phyloP scores from a whole-genome alignment of 2,797 vertebrate species.

The Xenentodon cancila region DNA sequence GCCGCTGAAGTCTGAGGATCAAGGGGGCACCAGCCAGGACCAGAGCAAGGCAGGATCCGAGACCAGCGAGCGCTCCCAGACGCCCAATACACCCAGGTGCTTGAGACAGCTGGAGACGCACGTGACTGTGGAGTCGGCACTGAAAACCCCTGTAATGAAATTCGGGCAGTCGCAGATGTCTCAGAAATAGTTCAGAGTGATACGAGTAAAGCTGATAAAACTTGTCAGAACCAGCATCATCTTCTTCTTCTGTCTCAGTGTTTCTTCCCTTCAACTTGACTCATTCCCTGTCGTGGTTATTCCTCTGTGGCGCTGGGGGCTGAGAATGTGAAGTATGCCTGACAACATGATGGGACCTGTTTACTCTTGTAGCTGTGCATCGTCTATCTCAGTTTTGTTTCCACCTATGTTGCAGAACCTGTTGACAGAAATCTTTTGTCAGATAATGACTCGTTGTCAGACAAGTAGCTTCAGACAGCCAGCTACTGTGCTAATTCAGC shows the following conservation, averaged over 20 bases:
- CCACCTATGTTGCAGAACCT: too few relatives aligned
- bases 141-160: neutral
- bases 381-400: constrained; percentile 22
- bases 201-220: neutral
- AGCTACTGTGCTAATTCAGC: constrained; percentile 1
- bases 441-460: neutral
- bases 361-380: constrained; percentile 26
- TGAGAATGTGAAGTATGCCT: constrained; percentile 67
- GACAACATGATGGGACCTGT: constrained; percentile 59
- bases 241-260: neutral
- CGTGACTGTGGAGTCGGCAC: neutral
- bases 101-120: constrained; percentile 1
- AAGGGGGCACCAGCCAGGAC: constrained; percentile 69
- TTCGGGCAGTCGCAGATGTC: neutral
- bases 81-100: constrained; percentile 87
- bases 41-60: constrained; percentile 80
- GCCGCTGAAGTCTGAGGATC: constrained; percentile 80
- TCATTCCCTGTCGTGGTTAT: constrained; percentile 18
- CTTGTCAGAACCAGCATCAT: neutral
- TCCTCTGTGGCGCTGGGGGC: constrained; percentile 25
- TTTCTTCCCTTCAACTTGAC: constrained; percentile 1
- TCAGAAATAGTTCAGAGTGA: neutral
- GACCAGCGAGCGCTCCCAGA: constrained; percentile 81
- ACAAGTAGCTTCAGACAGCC: constrained; percentile 9
- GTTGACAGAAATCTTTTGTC: constrained; percentile 6